Conservation (phyloP, 1,140 invertebrate genomes). For the Cherax destructor region DNA sequence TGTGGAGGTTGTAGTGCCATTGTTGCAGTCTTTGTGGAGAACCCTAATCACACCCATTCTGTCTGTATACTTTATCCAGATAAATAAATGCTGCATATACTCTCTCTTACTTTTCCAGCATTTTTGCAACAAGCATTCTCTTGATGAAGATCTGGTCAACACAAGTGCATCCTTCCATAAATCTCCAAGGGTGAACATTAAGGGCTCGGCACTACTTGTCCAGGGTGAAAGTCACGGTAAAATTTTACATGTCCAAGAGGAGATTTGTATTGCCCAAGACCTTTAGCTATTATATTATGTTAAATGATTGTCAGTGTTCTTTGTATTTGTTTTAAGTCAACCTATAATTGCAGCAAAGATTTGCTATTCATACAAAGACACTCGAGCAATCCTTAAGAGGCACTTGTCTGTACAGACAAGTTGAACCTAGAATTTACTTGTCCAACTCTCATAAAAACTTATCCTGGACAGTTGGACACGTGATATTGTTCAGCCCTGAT, state of each 20-base stretch:
- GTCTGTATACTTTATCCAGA: neutral
- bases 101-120: neutral
- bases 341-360: neutral
- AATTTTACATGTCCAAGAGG: neutral
- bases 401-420: neutral
- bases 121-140: neutral
- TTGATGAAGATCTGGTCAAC: neutral
- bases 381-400: neutral
- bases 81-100: neutral
- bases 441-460: neutral
- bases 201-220: neutral
- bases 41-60: neutral
- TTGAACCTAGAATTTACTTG: neutral
- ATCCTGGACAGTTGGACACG: neutral
- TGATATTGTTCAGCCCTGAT: neutral
- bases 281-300: neutral
- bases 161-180: neutral
- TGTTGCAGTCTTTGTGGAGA: neutral
- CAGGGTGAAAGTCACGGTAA: neutral
- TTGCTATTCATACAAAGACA: neutral
- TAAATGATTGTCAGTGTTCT: neutral
- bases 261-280: neutral
- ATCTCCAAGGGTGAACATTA: slow-evolving; percentile 3
- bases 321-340: neutral
- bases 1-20: neutral